phyloP scores from a whole-genome alignment of 2,888 invertebrate species.

The Rapana venosa region DNA sequence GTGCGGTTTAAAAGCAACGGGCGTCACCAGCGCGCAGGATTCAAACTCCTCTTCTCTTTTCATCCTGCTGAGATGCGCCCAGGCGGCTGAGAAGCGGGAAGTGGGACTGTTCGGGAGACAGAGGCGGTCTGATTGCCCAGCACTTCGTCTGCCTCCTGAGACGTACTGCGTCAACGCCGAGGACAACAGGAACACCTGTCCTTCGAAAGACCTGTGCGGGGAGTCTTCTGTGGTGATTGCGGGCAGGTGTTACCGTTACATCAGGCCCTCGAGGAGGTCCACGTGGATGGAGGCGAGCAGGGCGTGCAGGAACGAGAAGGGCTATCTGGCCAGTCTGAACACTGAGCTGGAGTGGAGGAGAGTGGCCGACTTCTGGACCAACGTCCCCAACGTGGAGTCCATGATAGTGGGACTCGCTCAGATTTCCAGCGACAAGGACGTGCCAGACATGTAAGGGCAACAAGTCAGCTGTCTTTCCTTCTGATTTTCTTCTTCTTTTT shows the following conservation, averaged over 20 bases:
- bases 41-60: conserved; percentile 4
- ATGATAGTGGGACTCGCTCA: background rate
- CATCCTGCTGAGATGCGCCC: background rate
- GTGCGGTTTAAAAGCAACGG: background rate
- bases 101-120: background rate
- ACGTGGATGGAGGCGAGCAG: background rate
- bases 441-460: background rate
- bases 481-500: no score
- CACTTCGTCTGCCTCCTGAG: conserved; percentile 5
- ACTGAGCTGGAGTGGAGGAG: background rate
- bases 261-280: background rate
- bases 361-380: background rate
- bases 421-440: background rate
- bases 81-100: background rate
- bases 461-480: no score
- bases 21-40: background rate
- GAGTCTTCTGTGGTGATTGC: background rate
- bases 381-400: background rate
- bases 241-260: background rate
- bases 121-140: background rate
- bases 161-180: background rate
- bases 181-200: background rate
- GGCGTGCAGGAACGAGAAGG: background rate
- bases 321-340: conserved; percentile 2
- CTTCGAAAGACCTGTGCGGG: background rate